Evolutionary conservation across 2,888 invertebrate species (phyloP), one percentile per base, ranked within the genome.

Genomic region (Rhopalosiphum nymphaeae): DNA sequence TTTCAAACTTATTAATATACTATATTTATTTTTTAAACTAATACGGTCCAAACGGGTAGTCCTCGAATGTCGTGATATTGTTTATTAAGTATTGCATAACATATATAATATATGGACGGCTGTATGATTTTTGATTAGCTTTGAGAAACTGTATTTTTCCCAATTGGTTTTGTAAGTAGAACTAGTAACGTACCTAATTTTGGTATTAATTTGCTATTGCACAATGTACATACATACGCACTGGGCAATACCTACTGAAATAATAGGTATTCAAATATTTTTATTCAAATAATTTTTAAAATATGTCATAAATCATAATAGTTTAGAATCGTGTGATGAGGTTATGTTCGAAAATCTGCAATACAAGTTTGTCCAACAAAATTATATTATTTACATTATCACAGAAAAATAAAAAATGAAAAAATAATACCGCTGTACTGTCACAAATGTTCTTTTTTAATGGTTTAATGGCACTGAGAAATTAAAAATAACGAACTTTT

Each of bases 331-430:
- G 21, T 57, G 78, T 91, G 78, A 57, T 78, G 36, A 78, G 16
- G 46, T n/a, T 53, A 61, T 61, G 44, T 46, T 13, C 36, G 16
- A 49, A 87, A 88, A 61, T 91, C 46, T 61, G 57, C 26, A 61
- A 91, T 46, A 11, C n/a, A 91, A 86, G 36, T 87, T 36, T 92
- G 49, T 61, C 61, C 46, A 49, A 56, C 29, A 36, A 91, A 90
- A 84, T 49, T n/a, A 94, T 78, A 94, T 85, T 94, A 94, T 94
- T 87, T 94, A 94, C 94, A 94, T 91, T 94, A 94, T 94, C 94
- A 94, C 94, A 94, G 91, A 87, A 91, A 94, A 94, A 91, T 36
- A 90, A 94, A 7, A 89, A 90, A 86, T 36, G n/a, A 44, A 89
- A 93, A 53, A 91, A 84, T 67, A 49, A 67, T 88, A 88, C 88